phyloP scores from a whole-genome alignment of 2,797 vertebrate genomes.

The Pelodytes ibericus region DNA sequence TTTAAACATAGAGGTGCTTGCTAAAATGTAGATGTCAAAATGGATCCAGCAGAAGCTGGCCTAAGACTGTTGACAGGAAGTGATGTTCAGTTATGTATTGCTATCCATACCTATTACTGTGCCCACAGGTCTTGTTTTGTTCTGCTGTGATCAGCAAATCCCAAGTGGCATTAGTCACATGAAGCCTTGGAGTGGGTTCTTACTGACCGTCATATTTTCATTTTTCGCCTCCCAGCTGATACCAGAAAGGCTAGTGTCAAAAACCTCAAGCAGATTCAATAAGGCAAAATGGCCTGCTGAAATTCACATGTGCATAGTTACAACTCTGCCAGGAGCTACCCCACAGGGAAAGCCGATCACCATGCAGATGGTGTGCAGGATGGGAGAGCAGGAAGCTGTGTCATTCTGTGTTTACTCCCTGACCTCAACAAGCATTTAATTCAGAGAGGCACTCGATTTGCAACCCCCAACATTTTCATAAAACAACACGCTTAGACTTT shows the following conservation, averaged over 20 bases:
- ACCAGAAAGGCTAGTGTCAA: slow-evolving; percentile 22
- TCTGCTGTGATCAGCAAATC: slow-evolving; percentile 44
- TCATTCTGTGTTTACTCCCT: slow-evolving; percentile 19
- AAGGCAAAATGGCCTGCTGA: slow-evolving; percentile 51
- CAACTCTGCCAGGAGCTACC: slow-evolving; percentile 34
- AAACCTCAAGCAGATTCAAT: slow-evolving; percentile 42
- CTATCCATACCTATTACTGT: background rate
- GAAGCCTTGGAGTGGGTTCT: slow-evolving; percentile 12
- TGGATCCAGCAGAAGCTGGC: slow-evolving; percentile 64
- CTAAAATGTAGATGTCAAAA: slow-evolving; percentile 71
- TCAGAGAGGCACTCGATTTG: slow-evolving; percentile 5
- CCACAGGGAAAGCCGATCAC: slow-evolving; percentile 28
- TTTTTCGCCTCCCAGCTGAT: slow-evolving; percentile 12
- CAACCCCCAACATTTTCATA: slow-evolving; percentile 1
- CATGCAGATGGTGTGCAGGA: slow-evolving; percentile 29
- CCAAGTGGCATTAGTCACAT: slow-evolving; percentile 19
- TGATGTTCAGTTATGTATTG: slow-evolving; percentile 18
- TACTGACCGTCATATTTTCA: background rate
- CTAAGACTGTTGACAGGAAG: slow-evolving; percentile 34
- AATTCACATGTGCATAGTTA: slow-evolving; percentile 6
- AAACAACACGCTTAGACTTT: slow-evolving; percentile 6
- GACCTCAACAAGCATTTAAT: slow-evolving; percentile 23
- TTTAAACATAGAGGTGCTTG: background rate
- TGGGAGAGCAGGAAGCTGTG: slow-evolving; percentile 5
- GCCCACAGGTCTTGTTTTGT: slow-evolving; percentile 41